A percentile compares a stretch with the other conserved stretches of the same genome.
These are phyloP conservation scores for Odocoileus hemionus DNA, from an alignment of 2,113 vertebrate genomes.

Conservation along the genomic window DNA sequence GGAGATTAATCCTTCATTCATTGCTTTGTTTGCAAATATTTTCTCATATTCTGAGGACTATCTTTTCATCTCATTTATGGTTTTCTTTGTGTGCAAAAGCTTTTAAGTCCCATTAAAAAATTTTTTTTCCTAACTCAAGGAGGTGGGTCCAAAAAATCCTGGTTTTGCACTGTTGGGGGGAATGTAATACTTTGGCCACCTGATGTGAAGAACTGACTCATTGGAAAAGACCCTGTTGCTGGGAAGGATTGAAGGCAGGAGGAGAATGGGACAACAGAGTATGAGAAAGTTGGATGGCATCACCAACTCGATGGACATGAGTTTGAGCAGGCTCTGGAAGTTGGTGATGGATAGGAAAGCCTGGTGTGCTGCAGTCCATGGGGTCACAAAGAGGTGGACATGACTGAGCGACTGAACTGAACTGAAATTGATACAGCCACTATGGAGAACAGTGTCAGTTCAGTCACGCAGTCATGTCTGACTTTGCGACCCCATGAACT, in stretches of 20 bases:
- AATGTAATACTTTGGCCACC: neutral
- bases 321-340: neutral
- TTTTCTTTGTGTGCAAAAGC: neutral
- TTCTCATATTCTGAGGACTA: neutral
- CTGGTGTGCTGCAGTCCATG: neutral
- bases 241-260: neutral
- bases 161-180: neutral
- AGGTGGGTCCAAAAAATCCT: neutral
- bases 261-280: neutral
- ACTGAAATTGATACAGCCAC: neutral
- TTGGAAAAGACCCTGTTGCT: neutral
- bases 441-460: neutral
- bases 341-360: neutral
- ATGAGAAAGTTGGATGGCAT: neutral
- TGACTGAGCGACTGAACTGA: neutral
- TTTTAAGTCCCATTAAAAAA: neutral
- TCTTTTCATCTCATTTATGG: neutral
- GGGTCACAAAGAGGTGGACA: neutral
- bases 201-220: neutral
- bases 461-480: rapidly evolving
- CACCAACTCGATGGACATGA: neutral
- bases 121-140: neutral
- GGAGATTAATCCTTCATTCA: neutral
- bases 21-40: neutral
- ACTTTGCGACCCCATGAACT: neutral